These are phyloP conservation scores for Odontocerum albicorne DNA, from an alignment of 2,888 invertebrate genomes.

Conservation along the genomic window DNA sequence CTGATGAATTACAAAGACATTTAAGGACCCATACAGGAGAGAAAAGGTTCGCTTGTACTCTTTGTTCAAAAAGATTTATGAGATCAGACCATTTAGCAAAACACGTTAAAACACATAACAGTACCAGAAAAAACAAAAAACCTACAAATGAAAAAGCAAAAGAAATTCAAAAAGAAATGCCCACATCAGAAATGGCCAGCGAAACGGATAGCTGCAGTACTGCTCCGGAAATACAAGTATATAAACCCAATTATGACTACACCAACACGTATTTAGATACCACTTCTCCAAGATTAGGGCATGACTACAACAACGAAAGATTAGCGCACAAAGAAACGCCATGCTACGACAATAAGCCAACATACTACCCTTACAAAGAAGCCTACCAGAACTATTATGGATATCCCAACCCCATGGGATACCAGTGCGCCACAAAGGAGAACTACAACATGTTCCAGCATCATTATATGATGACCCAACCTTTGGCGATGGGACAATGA, in stretches of 20 bases:
- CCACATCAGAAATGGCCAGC: conserved; percentile 28
- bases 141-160: conserved; percentile 46
- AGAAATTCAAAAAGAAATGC: conserved; percentile 40
- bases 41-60: conserved; percentile 82
- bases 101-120: conserved; percentile 86
- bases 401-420: conserved; percentile 48
- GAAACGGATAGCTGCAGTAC: conserved; percentile 30
- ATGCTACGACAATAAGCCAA: conserved; percentile 34
- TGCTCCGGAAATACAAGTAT: conserved; percentile 12
- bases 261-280: conserved; percentile 14
- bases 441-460: conserved; percentile 53
- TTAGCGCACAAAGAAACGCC: conserved; percentile 29
- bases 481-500: conserved; percentile 54
- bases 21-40: conserved; percentile 88
- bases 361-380: conserved; percentile 31
- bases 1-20: conserved; percentile 89
- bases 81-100: conserved; percentile 92
- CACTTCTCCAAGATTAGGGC: conserved; percentile 1
- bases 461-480: conserved; percentile 54
- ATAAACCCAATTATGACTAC: conserved; percentile 23
- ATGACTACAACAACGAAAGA: conserved; percentile 20
- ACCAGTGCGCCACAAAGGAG: conserved; percentile 54
- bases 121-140: conserved; percentile 57
- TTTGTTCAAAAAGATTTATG: conserved; percentile 91
- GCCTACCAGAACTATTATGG: conserved; percentile 43